Percentiles rank a stretch among this genome's conserved stretches.
These are phyloP conservation scores for Drosophila lacteicornis DNA, from an alignment of 1,140 invertebrate genomes.

Conservation along the genomic window DNA sequence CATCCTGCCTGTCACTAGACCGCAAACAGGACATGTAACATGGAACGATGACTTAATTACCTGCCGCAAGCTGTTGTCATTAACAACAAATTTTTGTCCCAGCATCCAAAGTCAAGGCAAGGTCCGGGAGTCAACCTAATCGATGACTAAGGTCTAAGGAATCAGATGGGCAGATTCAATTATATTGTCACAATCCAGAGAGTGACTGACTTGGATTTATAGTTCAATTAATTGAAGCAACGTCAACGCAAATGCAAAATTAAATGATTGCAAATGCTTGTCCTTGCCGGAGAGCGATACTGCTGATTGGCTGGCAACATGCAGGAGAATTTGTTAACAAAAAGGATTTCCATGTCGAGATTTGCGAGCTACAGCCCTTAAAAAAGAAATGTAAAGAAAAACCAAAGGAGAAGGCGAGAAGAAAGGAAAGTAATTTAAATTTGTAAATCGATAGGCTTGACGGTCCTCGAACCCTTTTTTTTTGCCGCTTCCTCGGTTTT, in stretches of 20 bases:
- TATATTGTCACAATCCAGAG: constrained; percentile 43
- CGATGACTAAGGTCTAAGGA: constrained; percentile 11
- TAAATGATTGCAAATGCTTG: constrained; percentile 65
- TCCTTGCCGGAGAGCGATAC: constrained; percentile 11
- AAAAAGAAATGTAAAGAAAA: not conserved
- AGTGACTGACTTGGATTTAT: constrained; percentile 55
- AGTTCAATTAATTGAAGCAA: constrained; percentile 62
- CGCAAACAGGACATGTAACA: constrained; percentile 28
- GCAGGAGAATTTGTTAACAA: constrained; percentile 51
- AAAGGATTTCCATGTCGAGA: constrained; percentile 67
- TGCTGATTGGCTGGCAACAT: constrained; percentile 6
- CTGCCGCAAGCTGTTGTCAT: constrained; percentile 45
- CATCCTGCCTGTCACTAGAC: constrained; percentile 16
- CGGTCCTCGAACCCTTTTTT: constrained; percentile 18
- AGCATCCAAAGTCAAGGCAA: not conserved
- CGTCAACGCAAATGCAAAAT: constrained; percentile 63
- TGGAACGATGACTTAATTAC: constrained; percentile 37
- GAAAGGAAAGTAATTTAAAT: constrained; percentile 73
- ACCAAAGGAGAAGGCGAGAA: constrained; percentile 16
- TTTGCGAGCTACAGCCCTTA: constrained; percentile 24
- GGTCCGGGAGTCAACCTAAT: not conserved
- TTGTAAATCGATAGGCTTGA: constrained; percentile 65
- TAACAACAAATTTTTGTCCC: constrained; percentile 41
- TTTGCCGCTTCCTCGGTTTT: not conserved
- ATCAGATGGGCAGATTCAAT: constrained; percentile 21